Conservation (phyloP, 1,140 invertebrate genomes). For the Drosophila mayri region DNA sequence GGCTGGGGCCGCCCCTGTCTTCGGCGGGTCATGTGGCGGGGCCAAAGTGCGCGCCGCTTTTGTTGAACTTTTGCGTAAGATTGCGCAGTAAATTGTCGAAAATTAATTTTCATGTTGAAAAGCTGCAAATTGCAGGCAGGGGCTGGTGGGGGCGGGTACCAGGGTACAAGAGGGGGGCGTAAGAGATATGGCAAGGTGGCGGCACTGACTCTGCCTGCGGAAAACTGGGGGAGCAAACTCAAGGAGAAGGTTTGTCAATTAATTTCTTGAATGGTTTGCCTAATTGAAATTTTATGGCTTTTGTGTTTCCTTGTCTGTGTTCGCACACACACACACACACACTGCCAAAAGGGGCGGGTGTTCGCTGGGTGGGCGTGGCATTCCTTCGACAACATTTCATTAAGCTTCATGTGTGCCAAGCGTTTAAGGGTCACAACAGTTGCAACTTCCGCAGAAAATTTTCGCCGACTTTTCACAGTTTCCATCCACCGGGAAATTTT, state of each 20-base stretch:
- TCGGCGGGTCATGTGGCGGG: constrained; percentile 22
- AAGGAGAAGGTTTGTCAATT: constrained; percentile 78
- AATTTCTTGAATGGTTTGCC: constrained; percentile 81
- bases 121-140: constrained; percentile 71
- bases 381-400: constrained; percentile 50
- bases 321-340: constrained; percentile 16
- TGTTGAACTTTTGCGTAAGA: constrained; percentile 83
- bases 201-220: background rate
- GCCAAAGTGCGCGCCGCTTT: constrained; percentile 66
- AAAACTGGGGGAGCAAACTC: constrained; percentile 31
- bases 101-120: constrained; percentile 84
- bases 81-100: constrained; percentile 84
- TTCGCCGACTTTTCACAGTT: constrained; percentile 1
- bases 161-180: background rate
- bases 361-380: constrained; percentile 31
- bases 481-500: background rate
- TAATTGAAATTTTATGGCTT: constrained; percentile 82
- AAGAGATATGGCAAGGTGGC: constrained; percentile 29
- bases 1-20: background rate
- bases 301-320: constrained; percentile 59
- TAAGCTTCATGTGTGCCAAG: constrained; percentile 20
- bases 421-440: constrained; percentile 26
- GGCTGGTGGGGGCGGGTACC: too few species aligned
- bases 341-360: constrained; percentile 1
- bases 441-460: constrained; percentile 21